Evolutionary conservation across 2,113 vertebrate genomes (phyloP), one percentile per base, ranked within the genome.

Genomic region (Mionectes macconnelli): DNA sequence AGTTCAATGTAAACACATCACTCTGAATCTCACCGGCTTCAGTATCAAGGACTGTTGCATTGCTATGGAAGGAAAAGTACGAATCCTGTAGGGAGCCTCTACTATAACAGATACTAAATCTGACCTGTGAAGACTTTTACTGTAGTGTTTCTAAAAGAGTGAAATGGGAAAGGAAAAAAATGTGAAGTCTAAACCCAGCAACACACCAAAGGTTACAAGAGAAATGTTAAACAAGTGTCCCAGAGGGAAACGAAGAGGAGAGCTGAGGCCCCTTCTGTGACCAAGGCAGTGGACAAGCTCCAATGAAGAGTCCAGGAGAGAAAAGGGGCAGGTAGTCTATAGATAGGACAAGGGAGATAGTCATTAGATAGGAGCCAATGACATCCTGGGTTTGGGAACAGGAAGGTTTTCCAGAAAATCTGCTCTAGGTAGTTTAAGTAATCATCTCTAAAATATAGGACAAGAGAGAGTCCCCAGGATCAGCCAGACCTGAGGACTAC

Each of bases 1-100:
- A 94, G 64, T 49, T 95, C 66, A 72, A 14, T 73, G 49, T 95
- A 95, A 97, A 96, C 87, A 94, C 17, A 92, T 64, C 3, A 7
- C 64, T 92, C 88, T 86, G 72, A 77, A 86, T 87, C 78, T 95
- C 86, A 95, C 21, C 83, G 90, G 83, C 73, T 89, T 86, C 56
- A 27, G 67, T 60, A 84, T 33, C 11, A 37, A 80, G 55, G 27
- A 67, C 13, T 45, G 18, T 4, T 67, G n/a, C 66, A 35, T 13
- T 70, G 62, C 62, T 87, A 18, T 9, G 55, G 78, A 93, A 85
- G 24, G 17, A 64, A 47, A 83, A 81, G 68, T n/a, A 80, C 18
- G 42, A 88, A 69, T 70, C 52, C 79, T 57, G 19, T 37, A 57
- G 11, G 60, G 88, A 88, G 52, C 22, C 35, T 55, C 64, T 84